Base-by-base conservation (phyloP, 2,888 invertebrate genomes). In the Heliconius cydno region DNA sequence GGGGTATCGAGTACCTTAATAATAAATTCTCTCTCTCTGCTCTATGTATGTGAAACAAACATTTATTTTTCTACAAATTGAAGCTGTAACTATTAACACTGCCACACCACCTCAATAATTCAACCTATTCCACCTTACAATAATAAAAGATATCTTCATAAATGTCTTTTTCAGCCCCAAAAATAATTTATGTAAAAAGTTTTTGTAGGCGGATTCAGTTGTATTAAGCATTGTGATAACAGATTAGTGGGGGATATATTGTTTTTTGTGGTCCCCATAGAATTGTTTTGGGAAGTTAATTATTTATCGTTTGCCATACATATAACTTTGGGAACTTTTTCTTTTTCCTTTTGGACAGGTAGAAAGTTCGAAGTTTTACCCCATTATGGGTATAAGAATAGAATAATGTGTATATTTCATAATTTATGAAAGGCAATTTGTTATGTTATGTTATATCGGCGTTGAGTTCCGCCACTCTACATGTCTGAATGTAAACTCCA, bases 131-230 rank as follows among this genome's bases (percentile, higher is more conserved):
- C 84, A 84, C 84, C 84, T 84, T 84, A 86, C 84, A 87, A 85
- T 86, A 87, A 88, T 88, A 85, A 87, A 87, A 86, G 85, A 87
- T 85, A 85, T 84, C 85, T 84, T 84, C 87, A 86, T 87, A 87
- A 87, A 87, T 88, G 85, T 78, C 76, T 78, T 79, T 80, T 82
- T 85, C 84, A 85, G 86, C 85, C 86, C 85, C 10, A 10, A 80
- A 80, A 79, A 84, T 87, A 86, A 88, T 88, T 88, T 88, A 88
- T 87, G 88, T 79, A 71, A 34, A 79, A 88, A 88, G 84, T 88
- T 88, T 87, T 84, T 83, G 82, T 80, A 79, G 82, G 81, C 82
- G 81, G 82, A 86, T 88, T 87, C 87, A 86, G 87, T 88, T 86
- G 85, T 83, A 84, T 86, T 86, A 85, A 81, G 84, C 85, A 86